A percentile compares a stretch with the other conserved stretches of the same genome.
Evolutionary conservation across 2,888 invertebrate species (phyloP).

Genomic region (Conops quadrifasciatus): DNA sequence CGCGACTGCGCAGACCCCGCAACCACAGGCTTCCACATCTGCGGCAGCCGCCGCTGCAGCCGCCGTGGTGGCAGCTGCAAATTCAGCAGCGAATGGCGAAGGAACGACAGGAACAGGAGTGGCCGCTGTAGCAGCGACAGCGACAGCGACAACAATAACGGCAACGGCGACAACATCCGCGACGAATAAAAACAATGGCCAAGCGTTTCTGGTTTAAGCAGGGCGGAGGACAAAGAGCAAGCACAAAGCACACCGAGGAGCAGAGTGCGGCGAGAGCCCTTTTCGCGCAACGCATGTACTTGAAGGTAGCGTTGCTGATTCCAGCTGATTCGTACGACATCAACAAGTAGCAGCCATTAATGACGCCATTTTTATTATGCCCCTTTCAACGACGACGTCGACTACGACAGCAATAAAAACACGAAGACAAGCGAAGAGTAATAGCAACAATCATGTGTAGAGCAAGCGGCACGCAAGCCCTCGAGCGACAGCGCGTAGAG

Average conservation of each 20-base stretch:
- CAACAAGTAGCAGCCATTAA: constrained; percentile 42
- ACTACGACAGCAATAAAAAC: constrained; percentile 19
- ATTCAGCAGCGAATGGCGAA: constrained; percentile 41
- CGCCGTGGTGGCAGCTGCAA: constrained; percentile 46
- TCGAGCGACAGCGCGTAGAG: constrained; percentile 37
- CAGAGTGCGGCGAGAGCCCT: constrained; percentile 6
- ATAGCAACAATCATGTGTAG: not conserved
- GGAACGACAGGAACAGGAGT: constrained; percentile 41
- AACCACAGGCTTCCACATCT: constrained; percentile 50
- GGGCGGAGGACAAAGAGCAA: not conserved
- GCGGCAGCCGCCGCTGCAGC: constrained; percentile 45
- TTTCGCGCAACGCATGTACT: constrained; percentile 28
- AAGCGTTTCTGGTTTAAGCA: constrained; percentile 63
- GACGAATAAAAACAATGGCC: constrained; percentile 53
- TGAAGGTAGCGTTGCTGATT: not conserved
- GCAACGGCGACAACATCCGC: constrained; percentile 48
- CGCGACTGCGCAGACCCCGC: constrained; percentile 52
- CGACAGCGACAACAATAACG: constrained; percentile 37
- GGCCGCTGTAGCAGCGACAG: constrained; percentile 43
- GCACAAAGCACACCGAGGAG: constrained; percentile 10
- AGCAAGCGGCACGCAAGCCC: constrained; percentile 33
- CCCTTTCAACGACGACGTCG: constrained; percentile 24
- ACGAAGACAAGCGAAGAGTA: constrained; percentile 5
- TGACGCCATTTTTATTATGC: constrained; percentile 43
- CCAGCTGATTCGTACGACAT: not conserved